Evolutionary conservation across 2,797 vertebrate species (phyloP).

Genomic region (Neosilurus hyrtlii): DNA sequence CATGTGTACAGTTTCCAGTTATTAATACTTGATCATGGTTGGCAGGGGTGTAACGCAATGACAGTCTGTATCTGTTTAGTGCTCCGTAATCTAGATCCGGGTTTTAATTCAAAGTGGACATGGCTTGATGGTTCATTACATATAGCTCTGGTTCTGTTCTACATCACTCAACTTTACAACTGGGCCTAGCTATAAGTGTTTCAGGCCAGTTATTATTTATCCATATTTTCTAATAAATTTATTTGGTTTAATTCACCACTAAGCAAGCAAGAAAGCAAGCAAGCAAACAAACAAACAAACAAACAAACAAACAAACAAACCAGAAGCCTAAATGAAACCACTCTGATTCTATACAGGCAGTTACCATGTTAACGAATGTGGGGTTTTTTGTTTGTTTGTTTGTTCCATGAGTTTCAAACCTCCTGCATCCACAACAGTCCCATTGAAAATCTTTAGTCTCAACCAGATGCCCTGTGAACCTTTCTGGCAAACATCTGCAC

Average conservation of each 20-base stretch:
- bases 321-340: background rate
- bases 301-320: background rate
- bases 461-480: background rate
- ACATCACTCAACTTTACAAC: background rate
- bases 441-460: background rate
- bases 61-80: background rate
- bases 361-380: background rate
- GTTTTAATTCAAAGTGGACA: background rate
- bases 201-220: background rate
- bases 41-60: background rate
- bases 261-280: too few species aligned
- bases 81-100: background rate
- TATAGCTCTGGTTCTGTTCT: background rate
- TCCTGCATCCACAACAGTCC: background rate
- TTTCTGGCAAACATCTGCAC: background rate
- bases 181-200: background rate
- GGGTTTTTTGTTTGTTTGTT: background rate
- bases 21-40: background rate
- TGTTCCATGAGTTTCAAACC: background rate
- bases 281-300: too few species aligned
- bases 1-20: background rate
- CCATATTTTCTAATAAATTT: background rate
- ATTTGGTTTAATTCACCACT: too few species aligned
- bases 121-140: background rate
- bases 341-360: background rate